Evolutionary conservation across 2,888 invertebrate genomes (phyloP).

Genomic region (Lordiphosa andalusiaca): DNA sequence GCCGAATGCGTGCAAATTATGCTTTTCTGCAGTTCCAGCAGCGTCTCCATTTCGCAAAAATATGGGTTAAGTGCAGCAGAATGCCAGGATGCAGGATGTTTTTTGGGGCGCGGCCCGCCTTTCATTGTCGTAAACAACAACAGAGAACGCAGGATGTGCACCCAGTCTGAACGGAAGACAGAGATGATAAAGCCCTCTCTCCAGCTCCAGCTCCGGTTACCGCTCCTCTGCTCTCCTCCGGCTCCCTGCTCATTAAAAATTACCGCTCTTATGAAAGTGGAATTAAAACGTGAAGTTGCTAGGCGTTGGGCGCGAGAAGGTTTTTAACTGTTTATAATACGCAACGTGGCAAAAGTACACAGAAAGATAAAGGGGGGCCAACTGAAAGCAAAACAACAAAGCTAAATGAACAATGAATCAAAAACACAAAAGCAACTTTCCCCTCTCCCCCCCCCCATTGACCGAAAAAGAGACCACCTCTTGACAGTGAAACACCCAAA

Average conservation of each 20-base stretch:
- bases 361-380: neutral
- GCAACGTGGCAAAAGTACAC: conserved; percentile 58
- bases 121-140: conserved; percentile 70
- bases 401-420: conserved; percentile 44
- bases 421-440: conserved; percentile 45
- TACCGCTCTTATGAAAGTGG: conserved; percentile 73
- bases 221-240: conserved; percentile 17
- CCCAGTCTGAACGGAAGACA: conserved; percentile 41
- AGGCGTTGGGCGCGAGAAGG: conserved; percentile 42
- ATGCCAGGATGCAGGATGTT: conserved; percentile 39
- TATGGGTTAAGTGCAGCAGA: conserved; percentile 69
- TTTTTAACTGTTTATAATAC: conserved; percentile 73
- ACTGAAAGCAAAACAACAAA: conserved; percentile 17
- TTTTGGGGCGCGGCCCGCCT: conserved; percentile 4
- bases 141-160: conserved; percentile 52
- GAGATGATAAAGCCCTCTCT: conserved; percentile 8
- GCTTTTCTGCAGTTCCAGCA: conserved; percentile 13
- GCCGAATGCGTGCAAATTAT: conserved; percentile 72
- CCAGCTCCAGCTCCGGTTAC: conserved; percentile 11
- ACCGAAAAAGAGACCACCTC: neutral
- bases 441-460: neutral
- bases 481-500: neutral
- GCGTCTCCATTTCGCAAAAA: conserved; percentile 31
- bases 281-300: conserved; percentile 67
- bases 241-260: conserved; percentile 67